Evolutionary conservation across 2,113 vertebrate species (phyloP).

Genomic region (Chloroceryle aenea): DNA sequence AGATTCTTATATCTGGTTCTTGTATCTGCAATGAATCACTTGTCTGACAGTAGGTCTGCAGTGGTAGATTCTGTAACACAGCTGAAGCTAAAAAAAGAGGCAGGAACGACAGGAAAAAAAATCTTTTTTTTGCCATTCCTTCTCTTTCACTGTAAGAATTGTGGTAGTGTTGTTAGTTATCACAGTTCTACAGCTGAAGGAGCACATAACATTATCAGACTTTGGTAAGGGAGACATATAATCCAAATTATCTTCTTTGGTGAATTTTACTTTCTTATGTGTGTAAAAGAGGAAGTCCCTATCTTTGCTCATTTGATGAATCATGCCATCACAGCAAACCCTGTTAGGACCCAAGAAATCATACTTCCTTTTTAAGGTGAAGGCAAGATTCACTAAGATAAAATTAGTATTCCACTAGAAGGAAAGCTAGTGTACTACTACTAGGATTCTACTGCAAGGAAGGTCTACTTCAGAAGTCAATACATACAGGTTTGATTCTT

Average conservation of each 20-base stretch:
- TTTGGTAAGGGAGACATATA: not conserved
- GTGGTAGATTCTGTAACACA: not conserved
- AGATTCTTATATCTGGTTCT: not conserved
- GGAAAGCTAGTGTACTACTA: not conserved
- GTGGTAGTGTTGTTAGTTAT: not conserved
- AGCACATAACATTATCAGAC: not conserved
- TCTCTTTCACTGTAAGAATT: not conserved
- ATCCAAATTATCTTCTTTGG: not conserved
- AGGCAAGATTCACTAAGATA: not conserved
- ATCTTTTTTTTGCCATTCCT: not conserved
- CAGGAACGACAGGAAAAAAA: not conserved
- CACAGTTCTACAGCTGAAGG: not conserved
- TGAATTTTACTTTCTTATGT: not conserved
- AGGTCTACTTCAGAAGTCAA: not conserved
- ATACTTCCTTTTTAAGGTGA: not conserved
- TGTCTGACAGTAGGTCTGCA: not conserved
- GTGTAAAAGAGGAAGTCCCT: not conserved
- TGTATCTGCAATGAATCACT: not conserved
- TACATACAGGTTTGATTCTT: not conserved
- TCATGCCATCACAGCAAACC: not conserved
- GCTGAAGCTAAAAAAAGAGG: not conserved
- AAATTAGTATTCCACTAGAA: not conserved
- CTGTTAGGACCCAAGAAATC: not conserved
- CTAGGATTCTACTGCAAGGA: not conserved
- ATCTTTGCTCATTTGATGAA: not conserved